Percentiles rank a stretch among this genome's conserved stretches.
Conservation (phyloP, 2,888 invertebrate species). For the Mesorhabditis sp. region DNA sequence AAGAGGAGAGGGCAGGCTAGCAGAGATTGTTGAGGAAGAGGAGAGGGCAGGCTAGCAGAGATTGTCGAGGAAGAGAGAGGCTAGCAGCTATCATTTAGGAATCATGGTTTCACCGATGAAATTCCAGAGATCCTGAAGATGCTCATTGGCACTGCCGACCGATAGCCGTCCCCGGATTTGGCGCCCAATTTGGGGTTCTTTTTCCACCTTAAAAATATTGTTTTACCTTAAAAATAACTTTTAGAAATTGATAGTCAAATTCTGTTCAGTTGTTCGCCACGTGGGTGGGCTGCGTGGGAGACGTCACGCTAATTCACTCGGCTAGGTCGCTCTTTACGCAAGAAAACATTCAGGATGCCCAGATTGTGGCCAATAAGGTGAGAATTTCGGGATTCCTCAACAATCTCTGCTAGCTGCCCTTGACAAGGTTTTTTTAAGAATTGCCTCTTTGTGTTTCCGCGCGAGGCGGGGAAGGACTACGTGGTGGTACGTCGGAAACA, state of each 20-base stretch:
- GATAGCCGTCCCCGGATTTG: background rate
- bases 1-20: too few relatives aligned
- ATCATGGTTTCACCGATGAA: too few relatives aligned
- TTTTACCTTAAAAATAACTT: too few relatives aligned
- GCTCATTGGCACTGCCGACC: background rate
- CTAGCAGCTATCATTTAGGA: too few relatives aligned
- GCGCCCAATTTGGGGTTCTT: background rate
- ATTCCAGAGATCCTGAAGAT: background rate
- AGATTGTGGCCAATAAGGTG: constrained; percentile 39
- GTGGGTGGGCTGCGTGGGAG: constrained; percentile 91
- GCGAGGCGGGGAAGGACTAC: constrained; percentile 43
- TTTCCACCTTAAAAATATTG: background rate
- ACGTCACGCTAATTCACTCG: constrained; percentile 75
- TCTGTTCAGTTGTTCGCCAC: constrained; percentile 67
- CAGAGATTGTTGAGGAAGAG: too few relatives aligned
- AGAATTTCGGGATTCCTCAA: background rate
- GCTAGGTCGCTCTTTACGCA: constrained; percentile 42
- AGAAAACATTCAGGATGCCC: constrained; percentile 38
- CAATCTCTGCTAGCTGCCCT: background rate
- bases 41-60: too few relatives aligned
- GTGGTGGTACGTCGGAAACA: constrained; percentile 35
- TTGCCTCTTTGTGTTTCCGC: constrained; percentile 39
- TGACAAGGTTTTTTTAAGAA: constrained; percentile 16
- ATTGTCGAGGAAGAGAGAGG: too few relatives aligned
- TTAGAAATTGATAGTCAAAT: background rate